A percentile compares a stretch with the other conserved stretches of the same genome.
These are phyloP conservation scores for Osmerus mordax DNA, from an alignment of 2,113 vertebrate genomes.

Conservation along the genomic window DNA sequence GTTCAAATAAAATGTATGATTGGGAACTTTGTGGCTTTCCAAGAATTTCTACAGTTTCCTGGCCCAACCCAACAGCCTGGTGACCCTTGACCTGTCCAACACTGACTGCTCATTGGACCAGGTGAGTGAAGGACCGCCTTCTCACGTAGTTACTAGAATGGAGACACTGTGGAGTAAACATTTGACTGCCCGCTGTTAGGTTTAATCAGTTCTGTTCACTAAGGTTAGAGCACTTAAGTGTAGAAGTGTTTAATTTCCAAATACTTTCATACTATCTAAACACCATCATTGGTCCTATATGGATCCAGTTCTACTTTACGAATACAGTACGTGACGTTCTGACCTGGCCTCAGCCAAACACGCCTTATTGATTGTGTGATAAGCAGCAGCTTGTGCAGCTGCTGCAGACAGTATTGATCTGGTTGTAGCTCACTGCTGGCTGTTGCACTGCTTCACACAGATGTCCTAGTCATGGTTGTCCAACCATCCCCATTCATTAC, in stretches of 20 bases:
- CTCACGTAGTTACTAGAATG: background rate
- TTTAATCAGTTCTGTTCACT: too few relatives aligned
- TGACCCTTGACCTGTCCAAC: slow-evolving; percentile 82
- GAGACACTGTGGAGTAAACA: background rate
- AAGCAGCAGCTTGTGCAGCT: background rate
- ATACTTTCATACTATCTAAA: background rate
- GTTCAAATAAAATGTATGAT: background rate
- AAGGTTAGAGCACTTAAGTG: too few relatives aligned
- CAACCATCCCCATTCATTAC: background rate
- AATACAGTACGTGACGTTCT: background rate
- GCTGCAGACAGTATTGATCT: background rate
- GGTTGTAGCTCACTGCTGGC: background rate
- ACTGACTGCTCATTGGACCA: slow-evolving; percentile 83
- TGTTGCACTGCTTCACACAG: slow-evolving; percentile 2
- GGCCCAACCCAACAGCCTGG: slow-evolving; percentile 82
- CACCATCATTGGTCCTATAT: background rate
- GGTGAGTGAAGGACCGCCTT: slow-evolving; percentile 64
- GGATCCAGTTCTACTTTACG: background rate
- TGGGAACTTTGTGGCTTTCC: background rate
- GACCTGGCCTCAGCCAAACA: background rate
- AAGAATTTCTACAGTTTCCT: slow-evolving; percentile 83
- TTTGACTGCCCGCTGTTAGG: too few relatives aligned
- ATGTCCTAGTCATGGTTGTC: background rate
- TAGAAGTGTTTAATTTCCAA: too few relatives aligned
- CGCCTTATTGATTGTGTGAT: background rate